Conservation (phyloP, 2,797 vertebrate genomes). For the Jordanella pulchra region DNA sequence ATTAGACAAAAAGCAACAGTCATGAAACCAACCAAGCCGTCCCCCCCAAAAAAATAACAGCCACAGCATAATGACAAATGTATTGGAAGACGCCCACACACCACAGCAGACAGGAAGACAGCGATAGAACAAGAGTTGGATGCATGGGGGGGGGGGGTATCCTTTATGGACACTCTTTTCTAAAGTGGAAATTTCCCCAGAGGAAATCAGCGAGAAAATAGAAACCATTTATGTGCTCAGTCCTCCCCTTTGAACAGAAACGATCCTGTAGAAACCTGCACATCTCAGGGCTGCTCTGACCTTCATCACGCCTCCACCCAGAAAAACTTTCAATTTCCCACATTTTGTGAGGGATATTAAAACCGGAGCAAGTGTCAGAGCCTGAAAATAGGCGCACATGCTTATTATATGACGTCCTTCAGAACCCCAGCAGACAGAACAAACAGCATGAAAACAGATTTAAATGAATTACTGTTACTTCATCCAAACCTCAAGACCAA, state of each 20-base stretch:
- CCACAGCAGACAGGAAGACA: conserved; percentile 6
- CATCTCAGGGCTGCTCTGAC: conserved; percentile 42
- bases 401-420: no score
- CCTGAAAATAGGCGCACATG: not conserved
- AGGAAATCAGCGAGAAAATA: conserved; percentile 63
- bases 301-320: conserved; percentile 57
- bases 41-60: no score
- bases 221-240: conserved; percentile 61
- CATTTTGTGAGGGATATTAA: conserved; percentile 43
- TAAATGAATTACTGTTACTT: not conserved
- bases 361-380: conserved; percentile 31
- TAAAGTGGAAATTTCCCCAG: conserved; percentile 60
- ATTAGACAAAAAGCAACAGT: no score
- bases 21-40: not conserved
- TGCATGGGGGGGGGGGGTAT: no score
- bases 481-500: not conserved
- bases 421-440: not conserved
- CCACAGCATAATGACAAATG: conserved; percentile 6
- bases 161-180: conserved; percentile 49
- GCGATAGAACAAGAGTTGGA: conserved; percentile 10
- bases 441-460: not conserved
- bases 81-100: not conserved
- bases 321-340: conserved; percentile 52
- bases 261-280: conserved; percentile 50
- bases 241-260: conserved; percentile 58